Evolutionary conservation across 2,113 vertebrate species (phyloP).

Genomic region (Pelmatolapia mariae): DNA sequence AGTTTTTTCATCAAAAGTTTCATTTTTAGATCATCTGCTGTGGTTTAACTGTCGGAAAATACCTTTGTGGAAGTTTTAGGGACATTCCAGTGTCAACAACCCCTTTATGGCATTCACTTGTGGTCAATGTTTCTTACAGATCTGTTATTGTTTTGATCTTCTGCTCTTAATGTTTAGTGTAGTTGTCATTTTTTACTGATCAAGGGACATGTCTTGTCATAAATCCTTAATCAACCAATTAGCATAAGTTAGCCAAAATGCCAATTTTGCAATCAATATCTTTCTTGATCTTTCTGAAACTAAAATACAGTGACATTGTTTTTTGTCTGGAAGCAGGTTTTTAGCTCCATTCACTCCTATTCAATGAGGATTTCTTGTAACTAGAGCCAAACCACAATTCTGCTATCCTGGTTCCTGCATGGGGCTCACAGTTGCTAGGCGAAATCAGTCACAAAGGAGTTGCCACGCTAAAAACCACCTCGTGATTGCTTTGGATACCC

Average conservation of each 20-base stretch:
- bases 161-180: background rate
- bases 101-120: background rate
- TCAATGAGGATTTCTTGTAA: background rate
- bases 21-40: background rate
- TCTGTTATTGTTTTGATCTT: background rate
- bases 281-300: background rate
- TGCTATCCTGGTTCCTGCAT: background rate
- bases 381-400: background rate
- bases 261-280: background rate
- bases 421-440: background rate
- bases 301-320: background rate
- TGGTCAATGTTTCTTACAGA: background rate
- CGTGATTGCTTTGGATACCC: background rate
- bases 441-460: background rate
- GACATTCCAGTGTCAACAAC: background rate
- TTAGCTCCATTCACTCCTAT: background rate
- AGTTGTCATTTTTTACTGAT: background rate
- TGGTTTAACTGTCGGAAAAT: background rate
- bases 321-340: background rate
- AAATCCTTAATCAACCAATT: background rate
- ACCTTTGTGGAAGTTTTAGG: background rate
- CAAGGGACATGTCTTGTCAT: background rate
- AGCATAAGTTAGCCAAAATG: background rate
- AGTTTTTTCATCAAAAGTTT: background rate
- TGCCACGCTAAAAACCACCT: background rate